phyloP scores from a whole-genome alignment of 2,888 invertebrate genomes.

The Cylindroiulus punctatus region DNA sequence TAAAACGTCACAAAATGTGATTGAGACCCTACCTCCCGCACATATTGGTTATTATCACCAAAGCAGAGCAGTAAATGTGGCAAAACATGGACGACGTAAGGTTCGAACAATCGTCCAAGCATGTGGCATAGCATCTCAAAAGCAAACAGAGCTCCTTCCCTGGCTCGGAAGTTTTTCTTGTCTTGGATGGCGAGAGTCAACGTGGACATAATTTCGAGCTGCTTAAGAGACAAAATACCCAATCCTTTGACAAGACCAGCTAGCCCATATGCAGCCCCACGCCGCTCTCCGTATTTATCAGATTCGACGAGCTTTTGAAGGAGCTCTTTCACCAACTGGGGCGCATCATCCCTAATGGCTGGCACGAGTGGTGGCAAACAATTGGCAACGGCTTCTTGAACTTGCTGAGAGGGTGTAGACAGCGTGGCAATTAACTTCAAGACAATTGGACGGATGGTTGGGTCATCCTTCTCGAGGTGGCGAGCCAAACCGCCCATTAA shows the following conservation, averaged over 20 bases:
- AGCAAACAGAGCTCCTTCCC: constrained; percentile 96
- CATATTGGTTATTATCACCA: constrained; percentile 93
- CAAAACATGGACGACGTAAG: constrained; percentile 96
- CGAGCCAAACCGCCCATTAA: constrained; percentile 97
- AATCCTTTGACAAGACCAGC: constrained; percentile 96
- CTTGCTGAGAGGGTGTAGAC: constrained; percentile 96
- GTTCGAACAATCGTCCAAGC: constrained; percentile 96
- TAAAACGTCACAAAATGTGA: no score
- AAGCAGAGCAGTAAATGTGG: constrained; percentile 94
- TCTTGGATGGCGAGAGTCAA: constrained; percentile 93
- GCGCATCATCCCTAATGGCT: constrained; percentile 90
- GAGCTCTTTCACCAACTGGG: constrained; percentile 85
- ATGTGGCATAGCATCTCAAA: constrained; percentile 96
- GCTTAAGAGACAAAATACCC: constrained; percentile 93
- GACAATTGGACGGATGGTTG: constrained; percentile 92
- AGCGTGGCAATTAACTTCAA: constrained; percentile 88
- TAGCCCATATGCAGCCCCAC: constrained; percentile 97
- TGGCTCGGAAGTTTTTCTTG: constrained; percentile 92
- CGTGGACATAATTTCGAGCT: constrained; percentile 94
- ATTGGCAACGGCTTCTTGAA: constrained; percentile 97
- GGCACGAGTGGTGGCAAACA: constrained; percentile 94
- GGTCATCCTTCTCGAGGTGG: constrained; percentile 90
- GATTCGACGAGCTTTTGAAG: constrained; percentile 87
- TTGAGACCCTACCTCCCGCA: constrained; percentile 73
- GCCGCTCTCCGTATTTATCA: constrained; percentile 89